Base-by-base conservation (phyloP, 2,888 invertebrate genomes). In the Andrena fulva region DNA sequence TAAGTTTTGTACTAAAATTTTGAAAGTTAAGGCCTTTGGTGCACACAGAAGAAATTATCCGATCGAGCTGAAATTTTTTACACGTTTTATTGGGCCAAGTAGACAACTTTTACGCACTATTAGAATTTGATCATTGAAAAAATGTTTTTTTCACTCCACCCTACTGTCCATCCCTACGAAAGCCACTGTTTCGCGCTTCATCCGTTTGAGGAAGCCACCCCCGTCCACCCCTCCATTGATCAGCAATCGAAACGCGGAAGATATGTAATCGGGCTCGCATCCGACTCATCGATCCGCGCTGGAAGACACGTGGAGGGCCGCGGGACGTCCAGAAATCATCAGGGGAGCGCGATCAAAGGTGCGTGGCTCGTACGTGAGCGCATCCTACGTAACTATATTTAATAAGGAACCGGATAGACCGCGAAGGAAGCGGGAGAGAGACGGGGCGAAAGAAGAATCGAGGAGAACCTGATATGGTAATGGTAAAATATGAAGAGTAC, bases 391-490 rank as follows among this genome's bases (percentile, higher is more conserved):
- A 87, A 76, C 74, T 82, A 85, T 82, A 85, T 87, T 88, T 88
- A 87, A 88, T 87, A 87, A 89, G 80, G 75, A 74, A 63, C 64
- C 71, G 64, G 75, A 86, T 82, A 80, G 70, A 66, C 31, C 31
- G 24, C 12, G 42, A 42, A 50, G 29, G 69, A 35, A 48, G 63
- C 66, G 56, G 29, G 24, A 31, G 54, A 29, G 71, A 35, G 64
- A 10, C 31, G 60, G 59, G 48, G 3, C 20, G 67, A 62, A 16
- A 68, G 70, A 62, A 79, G 85, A 81, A 82, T 80, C 82, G 75
- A 82, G 87, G 82, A 88, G 89, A 91, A 91, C 90, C 89, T 87
- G 87, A 90, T 91, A 91, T 90, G 91, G 88, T 89, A 91, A 91
- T 91, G 83, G 88, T 87, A 88, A 87, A 90, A 85, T 87, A 88